Evolutionary conservation across 1,140 invertebrate genomes (phyloP), one percentile per base, ranked within the genome.

Genomic region (Leptinotarsa undecemlineata): DNA sequence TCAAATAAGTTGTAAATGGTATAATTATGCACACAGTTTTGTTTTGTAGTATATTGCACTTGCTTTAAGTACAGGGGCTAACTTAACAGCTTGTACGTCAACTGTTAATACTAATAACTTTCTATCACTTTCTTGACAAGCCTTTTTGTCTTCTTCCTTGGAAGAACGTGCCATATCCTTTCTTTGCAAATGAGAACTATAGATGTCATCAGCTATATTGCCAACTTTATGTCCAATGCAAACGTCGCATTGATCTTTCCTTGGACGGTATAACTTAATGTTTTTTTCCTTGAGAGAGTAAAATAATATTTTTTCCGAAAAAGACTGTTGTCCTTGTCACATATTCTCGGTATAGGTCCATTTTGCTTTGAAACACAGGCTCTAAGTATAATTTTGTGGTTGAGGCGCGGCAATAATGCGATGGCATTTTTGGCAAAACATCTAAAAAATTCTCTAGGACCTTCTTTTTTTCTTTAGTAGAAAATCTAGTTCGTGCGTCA

Each of bases 21-120:
- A 73, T 85, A 87, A 80, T 87, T 87, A 80, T 87, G 85, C 20
- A 81, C 70, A 17, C 77, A 61, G 75, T 77, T 87, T 87, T 13
- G 80, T 85, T 80, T 86, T 87, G 78, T 84, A 87, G 78, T 87
- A 87, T 48, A 86, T 60, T 57, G 81, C 81, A 79, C 77, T 83
- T 19, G 85, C 83, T n/a, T 84, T 81, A 48, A 86, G 48, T 73
- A 71, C 72, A 70, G 85, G 85, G 60, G 73, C 79, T 47, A 85
- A 67, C 77, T 85, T 84, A 20, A 86, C 84, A 62, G 83, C 82
- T 82, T 86, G 80, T 17, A 86, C 63, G 82, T 86, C 85, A 68
- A 80, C 78, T 17, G 80, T 82, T n/a, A 85, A 68, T 48, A 80
- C 74, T 33, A 33, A 33, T 33, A 33, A 33, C 73, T 76, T 66